phyloP scores from a whole-genome alignment of 2,888 invertebrate species.

The Coleophora deauratella region DNA sequence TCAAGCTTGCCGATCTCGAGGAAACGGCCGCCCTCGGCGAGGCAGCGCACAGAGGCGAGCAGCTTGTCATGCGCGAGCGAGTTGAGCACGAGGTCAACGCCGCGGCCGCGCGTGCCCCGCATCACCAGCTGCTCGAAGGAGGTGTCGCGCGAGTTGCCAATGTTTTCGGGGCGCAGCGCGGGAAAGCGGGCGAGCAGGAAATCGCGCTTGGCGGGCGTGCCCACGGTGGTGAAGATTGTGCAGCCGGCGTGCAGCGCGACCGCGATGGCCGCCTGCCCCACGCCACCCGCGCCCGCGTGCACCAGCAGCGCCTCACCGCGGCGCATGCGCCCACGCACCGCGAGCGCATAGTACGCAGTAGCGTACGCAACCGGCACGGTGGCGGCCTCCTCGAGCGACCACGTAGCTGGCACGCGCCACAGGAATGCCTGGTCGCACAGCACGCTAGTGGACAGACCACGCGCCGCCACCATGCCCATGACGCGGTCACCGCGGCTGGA shows the following conservation, averaged over 20 bases:
- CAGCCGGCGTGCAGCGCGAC: no score
- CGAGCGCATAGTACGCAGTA: constrained; percentile 92
- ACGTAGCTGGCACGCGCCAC: constrained; percentile 90
- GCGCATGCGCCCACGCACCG: constrained; percentile 79
- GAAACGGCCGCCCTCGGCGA: constrained; percentile 67
- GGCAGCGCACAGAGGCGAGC: constrained; percentile 92
- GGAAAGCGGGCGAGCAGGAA: no score
- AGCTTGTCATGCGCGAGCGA: constrained; percentile 96
- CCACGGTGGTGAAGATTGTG: no score
- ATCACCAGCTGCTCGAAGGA: constrained; percentile 93
- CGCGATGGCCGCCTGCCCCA: no score
- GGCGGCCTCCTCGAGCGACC: constrained; percentile 93
- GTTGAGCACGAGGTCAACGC: constrained; percentile 95
- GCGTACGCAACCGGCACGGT: constrained; percentile 96
- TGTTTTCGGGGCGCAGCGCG: constrained; percentile 59
- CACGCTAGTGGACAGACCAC: constrained; percentile 92
- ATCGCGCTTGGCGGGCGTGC: no score
- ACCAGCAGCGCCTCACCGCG: no score
- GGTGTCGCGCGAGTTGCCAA: constrained; percentile 93
- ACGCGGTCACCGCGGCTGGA: constrained; percentile 82
- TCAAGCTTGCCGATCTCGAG: no score
- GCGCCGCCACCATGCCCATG: constrained; percentile 94
- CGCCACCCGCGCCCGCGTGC: no score
- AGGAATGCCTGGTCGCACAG: constrained; percentile 87
- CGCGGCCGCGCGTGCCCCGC: constrained; percentile 87